Evolutionary conservation across 2,888 invertebrate genomes (phyloP), one percentile per base, ranked within the genome.

Genomic region (Subacronicta megacephala): DNA sequence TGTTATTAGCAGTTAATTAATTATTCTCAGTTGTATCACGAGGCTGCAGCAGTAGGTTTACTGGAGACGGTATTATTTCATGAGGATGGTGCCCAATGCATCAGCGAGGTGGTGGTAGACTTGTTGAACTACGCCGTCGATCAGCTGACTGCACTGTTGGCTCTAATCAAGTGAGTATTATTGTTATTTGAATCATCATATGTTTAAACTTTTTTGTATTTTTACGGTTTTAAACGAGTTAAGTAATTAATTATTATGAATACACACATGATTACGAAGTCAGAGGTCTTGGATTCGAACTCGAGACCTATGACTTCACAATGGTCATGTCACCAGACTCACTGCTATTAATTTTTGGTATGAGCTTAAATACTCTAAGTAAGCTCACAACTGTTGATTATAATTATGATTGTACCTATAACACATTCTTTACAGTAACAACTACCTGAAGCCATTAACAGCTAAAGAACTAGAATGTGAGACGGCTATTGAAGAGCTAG

Each of bases 21-120:
- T 37, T 12, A 18, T 41, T 45, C 18, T n/a, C 67, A 95, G 96
- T 77, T 97, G 40, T 97, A 97, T 85, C 98, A 98, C 81, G 98
- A 98, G 89, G 96, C 96, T 0, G 96, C 97, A 0, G 95, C 96
- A 0, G 95, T 97, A 20, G 97, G 98, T 10, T 89, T 99, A 0
- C 87, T 99, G 43, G 98, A 98, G 90, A 96, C 97, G 0, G 95
- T 97, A 2, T 88, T 98, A 38, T 99, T 96, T 81, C 98, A 98
- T 84, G 95, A 96, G 18, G 97, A 97, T 72, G 96, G 97, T 4
- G 97, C 97, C 50, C 96, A 97, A 82, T 95, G 97, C 37, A 92
- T 98, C 55, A 96, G 95, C 44, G 98, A 98, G 51, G 92, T 95
- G 1, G 95, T 96, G 12, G 93, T 97, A 6, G 99, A 99, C 90